These are phyloP conservation scores for Gadus chalcogrammus DNA, from an alignment of 2,113 vertebrate genomes.

Conservation along the genomic window DNA sequence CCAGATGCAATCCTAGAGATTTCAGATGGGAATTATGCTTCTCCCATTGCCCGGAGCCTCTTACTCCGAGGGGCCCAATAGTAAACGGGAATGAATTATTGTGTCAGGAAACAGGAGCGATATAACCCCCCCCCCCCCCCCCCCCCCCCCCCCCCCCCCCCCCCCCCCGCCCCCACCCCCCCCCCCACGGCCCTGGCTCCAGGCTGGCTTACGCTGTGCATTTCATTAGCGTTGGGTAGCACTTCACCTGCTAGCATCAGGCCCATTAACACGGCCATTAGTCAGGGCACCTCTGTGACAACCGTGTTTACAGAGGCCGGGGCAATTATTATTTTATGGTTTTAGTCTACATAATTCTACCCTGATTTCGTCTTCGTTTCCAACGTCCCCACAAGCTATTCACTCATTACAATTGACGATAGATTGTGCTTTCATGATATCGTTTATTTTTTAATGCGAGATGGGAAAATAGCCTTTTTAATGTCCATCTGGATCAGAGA, in stretches of 20 bases:
- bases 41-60: constrained; percentile 37
- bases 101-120: constrained; percentile 41
- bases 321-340: too few relatives aligned
- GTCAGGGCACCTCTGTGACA: background rate
- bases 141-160: background rate
- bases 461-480: constrained; percentile 4
- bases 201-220: constrained; percentile 31
- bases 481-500: background rate
- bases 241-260: constrained; percentile 41
- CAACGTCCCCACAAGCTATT: background rate
- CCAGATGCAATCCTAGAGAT: constrained; percentile 63
- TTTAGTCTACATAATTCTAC: too few relatives aligned
- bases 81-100: constrained; percentile 57
- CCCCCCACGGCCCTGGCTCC: constrained; percentile 12
- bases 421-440: too few relatives aligned
- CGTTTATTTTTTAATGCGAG: too few relatives aligned
- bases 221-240: constrained; percentile 47
- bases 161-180: background rate
- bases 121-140: background rate
- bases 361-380: too few relatives aligned
- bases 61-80: constrained; percentile 25
- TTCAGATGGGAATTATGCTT: constrained; percentile 62
- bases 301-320: too few relatives aligned
- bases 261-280: constrained; percentile 44
- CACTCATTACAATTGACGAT: too few relatives aligned